A percentile compares a stretch with the other conserved stretches of the same genome.
Evolutionary conservation across 2,888 invertebrate species (phyloP).

Genomic region (Colostygia pectinataria): DNA sequence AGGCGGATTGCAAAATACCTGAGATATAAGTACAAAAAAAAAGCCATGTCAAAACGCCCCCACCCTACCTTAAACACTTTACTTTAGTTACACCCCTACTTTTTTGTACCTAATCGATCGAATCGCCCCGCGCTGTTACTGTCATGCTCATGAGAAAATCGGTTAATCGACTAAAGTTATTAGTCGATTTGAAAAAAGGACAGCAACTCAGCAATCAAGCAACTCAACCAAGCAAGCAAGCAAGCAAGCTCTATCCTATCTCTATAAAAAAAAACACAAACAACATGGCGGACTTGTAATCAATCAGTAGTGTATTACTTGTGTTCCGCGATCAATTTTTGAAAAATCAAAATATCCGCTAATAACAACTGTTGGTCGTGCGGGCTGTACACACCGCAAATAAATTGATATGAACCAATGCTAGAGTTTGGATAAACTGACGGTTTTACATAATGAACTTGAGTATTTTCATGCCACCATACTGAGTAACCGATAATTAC

Average conservation of each 20-base stretch:
- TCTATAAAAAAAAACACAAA: conserved; percentile 43
- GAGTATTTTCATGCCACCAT: conserved; percentile 21
- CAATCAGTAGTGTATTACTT: too few relatives aligned
- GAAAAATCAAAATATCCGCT: conserved; percentile 30
- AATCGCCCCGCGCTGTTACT: too few relatives aligned
- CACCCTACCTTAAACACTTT: too few relatives aligned
- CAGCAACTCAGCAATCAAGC: too few relatives aligned
- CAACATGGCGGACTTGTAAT: conserved; percentile 74
- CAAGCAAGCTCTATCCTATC: neutral
- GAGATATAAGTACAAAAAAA: too few relatives aligned
- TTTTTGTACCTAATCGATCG: too few relatives aligned
- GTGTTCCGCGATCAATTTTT: conserved; percentile 39
- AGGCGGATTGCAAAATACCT: too few relatives aligned
- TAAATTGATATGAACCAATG: conserved; percentile 11
- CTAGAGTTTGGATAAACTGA: conserved; percentile 1
- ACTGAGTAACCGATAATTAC: conserved; percentile 52
- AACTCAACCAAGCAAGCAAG: too few relatives aligned
- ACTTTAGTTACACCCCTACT: too few relatives aligned
- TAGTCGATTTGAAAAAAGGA: conserved; percentile 4
- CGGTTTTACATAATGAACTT: conserved; percentile 8
- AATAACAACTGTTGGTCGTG: conserved; percentile 17
- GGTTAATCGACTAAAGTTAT: conserved; percentile 11
- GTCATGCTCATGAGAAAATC: neutral
- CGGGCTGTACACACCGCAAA: conserved; percentile 19
- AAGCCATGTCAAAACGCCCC: too few relatives aligned